A percentile compares a stretch with the other conserved stretches of the same genome.
Conservation (phyloP, 2,797 vertebrate genomes). For the Anguilla pacifica region DNA sequence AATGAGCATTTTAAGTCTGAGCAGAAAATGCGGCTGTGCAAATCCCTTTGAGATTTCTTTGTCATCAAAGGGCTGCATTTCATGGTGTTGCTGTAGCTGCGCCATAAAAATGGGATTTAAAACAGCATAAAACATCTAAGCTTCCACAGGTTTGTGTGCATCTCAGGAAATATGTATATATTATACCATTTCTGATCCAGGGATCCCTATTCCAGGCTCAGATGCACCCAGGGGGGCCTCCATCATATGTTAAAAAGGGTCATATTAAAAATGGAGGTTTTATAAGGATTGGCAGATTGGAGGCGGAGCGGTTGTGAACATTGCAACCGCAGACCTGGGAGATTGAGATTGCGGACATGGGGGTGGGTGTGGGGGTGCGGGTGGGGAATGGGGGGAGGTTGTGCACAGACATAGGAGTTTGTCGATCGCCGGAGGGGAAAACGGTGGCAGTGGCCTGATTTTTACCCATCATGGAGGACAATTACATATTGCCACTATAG, state of each 20-base stretch:
- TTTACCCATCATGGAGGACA: background rate
- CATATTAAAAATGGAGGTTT: too few relatives aligned
- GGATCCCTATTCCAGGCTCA: background rate
- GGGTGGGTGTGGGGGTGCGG: too few relatives aligned
- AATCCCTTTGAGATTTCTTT: background rate
- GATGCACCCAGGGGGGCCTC: background rate
- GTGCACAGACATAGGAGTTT: too few relatives aligned
- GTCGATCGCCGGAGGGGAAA: too few relatives aligned
- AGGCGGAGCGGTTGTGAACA: too few relatives aligned
- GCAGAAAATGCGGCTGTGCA: background rate
- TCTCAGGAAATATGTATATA: background rate
- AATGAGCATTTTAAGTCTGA: background rate
- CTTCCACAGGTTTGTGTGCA: background rate
- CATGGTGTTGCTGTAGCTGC: background rate
- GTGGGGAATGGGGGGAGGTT: too few relatives aligned
- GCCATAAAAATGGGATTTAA: background rate
- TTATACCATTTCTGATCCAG: background rate
- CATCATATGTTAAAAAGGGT: background rate
- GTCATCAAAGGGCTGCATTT: background rate
- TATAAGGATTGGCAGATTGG: too few relatives aligned
- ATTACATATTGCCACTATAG: background rate
- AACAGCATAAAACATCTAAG: background rate
- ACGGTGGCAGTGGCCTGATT: background rate
- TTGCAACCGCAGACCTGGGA: too few relatives aligned
- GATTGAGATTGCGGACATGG: too few relatives aligned